Base-by-base conservation (phyloP, 2,797 vertebrate species). In the Tamandua tetradactyla region DNA sequence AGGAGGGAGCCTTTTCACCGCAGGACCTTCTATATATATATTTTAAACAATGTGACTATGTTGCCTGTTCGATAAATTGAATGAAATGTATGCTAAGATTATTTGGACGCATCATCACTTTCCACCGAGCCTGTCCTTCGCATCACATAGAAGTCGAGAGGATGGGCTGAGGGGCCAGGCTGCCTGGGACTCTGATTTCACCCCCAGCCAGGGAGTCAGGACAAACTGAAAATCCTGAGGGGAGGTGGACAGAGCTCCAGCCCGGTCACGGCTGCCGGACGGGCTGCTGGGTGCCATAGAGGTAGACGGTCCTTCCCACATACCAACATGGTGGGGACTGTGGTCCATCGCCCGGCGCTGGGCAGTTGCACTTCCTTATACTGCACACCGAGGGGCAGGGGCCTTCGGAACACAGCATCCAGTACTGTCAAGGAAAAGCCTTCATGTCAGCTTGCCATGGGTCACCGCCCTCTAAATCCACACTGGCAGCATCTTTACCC, bases 291-390 rank as follows among this genome's bases (percentile, higher is more conserved):
- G 52, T 84, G 57, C 20, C 3, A 5, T 49, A n/a, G 74, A 11
- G 0, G 2, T 22, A 14, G 71, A 68, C 14, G 15, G 69, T 23
- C 32, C 32, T 61, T 93, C 72, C 44, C 88, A 84, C 75, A 62
- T 0, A 52, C 44, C 12, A 25, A 27, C 27, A 47, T 20, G 94
- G 87, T 23, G 42, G 49, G 81, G 3, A 66, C 87, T 76, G 75
- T 79, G 82, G 95, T 82, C 64, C 35, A 20, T 23, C 91, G 94
- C 57, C 47, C 5, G 62, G 88, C 44, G 40, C 91, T 89, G 11
- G 80, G 37, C 87, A 95, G 66, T 62, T 95, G 90, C 86, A 14
- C 78, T 95, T 94, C 92, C 80, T 96, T 62, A 71, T 62, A 68
- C 72, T 87, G 62, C 64, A n/a, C 37, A 37, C 9, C 1, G 0